phyloP scores from a whole-genome alignment of 2,797 vertebrate species.

The Lagorchestes hirsutus region DNA sequence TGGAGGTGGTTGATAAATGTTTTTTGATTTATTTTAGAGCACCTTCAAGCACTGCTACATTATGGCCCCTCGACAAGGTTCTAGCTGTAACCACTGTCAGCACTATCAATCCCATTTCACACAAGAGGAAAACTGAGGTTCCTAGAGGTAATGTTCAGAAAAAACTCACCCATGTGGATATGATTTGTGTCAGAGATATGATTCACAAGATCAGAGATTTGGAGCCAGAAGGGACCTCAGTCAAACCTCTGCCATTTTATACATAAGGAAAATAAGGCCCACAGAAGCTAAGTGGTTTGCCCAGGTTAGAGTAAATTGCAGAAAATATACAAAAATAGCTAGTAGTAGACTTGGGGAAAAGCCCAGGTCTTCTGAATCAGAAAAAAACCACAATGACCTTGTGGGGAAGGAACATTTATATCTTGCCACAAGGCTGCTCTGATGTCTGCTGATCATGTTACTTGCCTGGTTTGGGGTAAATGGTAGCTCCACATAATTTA shows the following conservation, averaged over 20 bases:
- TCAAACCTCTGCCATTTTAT: not conserved
- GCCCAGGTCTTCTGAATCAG: not conserved
- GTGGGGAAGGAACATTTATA: not conserved
- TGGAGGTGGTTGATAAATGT: not conserved
- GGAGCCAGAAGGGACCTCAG: not conserved
- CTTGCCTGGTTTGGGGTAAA: not conserved
- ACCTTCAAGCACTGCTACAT: not conserved
- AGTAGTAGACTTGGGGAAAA: not conserved
- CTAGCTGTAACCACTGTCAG: not conserved
- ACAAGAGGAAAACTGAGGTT: not conserved
- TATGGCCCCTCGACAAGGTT: not conserved
- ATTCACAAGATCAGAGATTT: not conserved
- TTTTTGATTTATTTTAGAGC: not conserved
- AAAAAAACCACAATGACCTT: not conserved
- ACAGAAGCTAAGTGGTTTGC: not conserved
- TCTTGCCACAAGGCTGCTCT: not conserved
- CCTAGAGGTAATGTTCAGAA: not conserved
- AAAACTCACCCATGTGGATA: not conserved
- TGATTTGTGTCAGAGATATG: not conserved
- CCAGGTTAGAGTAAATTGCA: not conserved
- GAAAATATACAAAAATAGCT: not conserved
- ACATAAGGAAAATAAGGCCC: not conserved
- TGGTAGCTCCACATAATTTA: not conserved
- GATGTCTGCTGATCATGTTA: not conserved
- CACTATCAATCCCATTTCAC: not conserved